These are phyloP conservation scores for Leptodactylus fallax DNA, from an alignment of 2,797 vertebrate species.

Conservation along the genomic window DNA sequence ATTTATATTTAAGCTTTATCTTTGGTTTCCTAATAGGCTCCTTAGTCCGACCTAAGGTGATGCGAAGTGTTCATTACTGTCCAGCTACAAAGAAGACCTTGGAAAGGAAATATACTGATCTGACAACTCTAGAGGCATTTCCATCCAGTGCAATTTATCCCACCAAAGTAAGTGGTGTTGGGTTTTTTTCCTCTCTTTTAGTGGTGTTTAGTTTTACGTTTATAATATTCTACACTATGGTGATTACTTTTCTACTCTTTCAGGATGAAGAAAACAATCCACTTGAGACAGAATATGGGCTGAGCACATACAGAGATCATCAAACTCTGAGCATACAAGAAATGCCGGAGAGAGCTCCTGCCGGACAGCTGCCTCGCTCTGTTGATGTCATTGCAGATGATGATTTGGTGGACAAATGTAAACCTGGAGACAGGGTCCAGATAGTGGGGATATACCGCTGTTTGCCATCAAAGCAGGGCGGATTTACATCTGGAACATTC, in stretches of 20 bases:
- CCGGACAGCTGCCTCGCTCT: constrained; percentile 73
- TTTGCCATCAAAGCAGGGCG: constrained; percentile 73
- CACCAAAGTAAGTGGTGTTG: constrained; percentile 84
- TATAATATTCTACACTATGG: no score
- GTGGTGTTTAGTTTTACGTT: no score
- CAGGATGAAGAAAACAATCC: constrained; percentile 78
- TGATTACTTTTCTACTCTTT: neutral
- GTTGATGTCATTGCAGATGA: constrained; percentile 72
- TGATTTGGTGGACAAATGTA: constrained; percentile 73
- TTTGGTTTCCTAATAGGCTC: constrained; percentile 80
- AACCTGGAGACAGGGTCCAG: constrained; percentile 75
- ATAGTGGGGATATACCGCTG: constrained; percentile 73
- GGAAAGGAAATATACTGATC: constrained; percentile 92
- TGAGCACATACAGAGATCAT: constrained; percentile 68
- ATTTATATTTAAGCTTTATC: no score
- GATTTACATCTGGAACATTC: constrained; percentile 73
- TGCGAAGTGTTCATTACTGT: constrained; percentile 97
- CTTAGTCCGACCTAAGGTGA: constrained; percentile 92
- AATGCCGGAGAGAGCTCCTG: constrained; percentile 76
- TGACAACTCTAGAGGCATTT: constrained; percentile 93
- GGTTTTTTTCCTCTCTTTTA: no score
- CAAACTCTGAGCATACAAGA: constrained; percentile 75
- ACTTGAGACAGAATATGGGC: constrained; percentile 74
- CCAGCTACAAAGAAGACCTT: constrained; percentile 95
- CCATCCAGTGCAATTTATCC: constrained; percentile 92